Base-by-base conservation (phyloP, 1,140 invertebrate genomes). In the Apocrypta bakeri region DNA sequence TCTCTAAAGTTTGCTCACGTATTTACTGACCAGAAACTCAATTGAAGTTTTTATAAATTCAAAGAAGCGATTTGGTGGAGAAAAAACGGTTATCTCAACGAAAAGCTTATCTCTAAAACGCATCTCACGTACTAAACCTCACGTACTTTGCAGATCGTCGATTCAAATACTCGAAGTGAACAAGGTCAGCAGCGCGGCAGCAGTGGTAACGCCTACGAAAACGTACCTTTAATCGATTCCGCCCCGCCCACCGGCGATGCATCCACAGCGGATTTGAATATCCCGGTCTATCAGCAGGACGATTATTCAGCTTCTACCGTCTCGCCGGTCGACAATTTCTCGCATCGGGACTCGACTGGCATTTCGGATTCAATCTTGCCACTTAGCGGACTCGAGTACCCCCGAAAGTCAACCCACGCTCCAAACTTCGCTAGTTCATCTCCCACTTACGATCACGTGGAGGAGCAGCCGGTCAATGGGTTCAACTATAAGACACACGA, bases 401-500 rank as follows among this genome's bases (percentile, higher is more conserved):
- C 11, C 1, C 63, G 61, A 8, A 80, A 76, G 25, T 68, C 71
- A 2, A 83, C 69, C 33, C 48, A 29, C 12, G 14, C 40, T 3
- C 68, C 81, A 11, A 64, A 29, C 9, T 63, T n/a, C 29, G 24
- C 31, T 21, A 48, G 42, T 8, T 77, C 61, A 0, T 76, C 80
- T 0, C 11, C 25, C 1, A 0, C 6, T 66, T 86, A 85, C 4
- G 86, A 85, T 11, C 86, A 85, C 17, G 64, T 7, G 86, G 84
- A 90, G 17, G 84, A 87, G 1, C 68, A 85, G 1, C 89, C 90
- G 2, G 85, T 89, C 1, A 90, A 90, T 71, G 90, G 88, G 42
- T 92, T 90, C 74, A 90, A 91, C 85, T 91, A 91, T 84, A 88
- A 89, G 72, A 77, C 84, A 12, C 86, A 85, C 8, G 79, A 85